These are phyloP conservation scores for Dorcus hopei DNA, from an alignment of 2,888 invertebrate genomes.

Conservation along the genomic window DNA sequence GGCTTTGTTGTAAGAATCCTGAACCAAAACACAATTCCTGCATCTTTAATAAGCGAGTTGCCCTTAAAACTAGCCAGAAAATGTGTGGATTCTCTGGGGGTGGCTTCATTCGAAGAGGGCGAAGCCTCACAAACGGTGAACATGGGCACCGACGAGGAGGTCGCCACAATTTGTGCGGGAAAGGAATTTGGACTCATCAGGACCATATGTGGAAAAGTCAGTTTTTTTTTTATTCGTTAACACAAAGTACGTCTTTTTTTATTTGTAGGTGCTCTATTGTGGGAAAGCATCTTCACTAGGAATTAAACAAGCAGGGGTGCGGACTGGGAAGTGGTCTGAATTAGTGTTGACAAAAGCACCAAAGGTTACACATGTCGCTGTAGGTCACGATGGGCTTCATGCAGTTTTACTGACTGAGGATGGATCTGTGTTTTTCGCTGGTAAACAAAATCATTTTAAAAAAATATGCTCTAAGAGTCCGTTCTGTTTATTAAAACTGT, in stretches of 20 bases:
- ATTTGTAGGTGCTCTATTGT: slow-evolving; percentile 69
- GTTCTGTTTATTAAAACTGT: too few species aligned
- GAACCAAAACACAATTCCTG: slow-evolving; percentile 60
- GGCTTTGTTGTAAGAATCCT: slow-evolving; percentile 75
- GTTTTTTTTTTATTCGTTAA: background rate
- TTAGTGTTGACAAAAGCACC: slow-evolving; percentile 67
- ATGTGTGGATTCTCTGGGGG: slow-evolving; percentile 74
- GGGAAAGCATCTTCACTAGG: slow-evolving; percentile 86
- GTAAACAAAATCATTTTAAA: slow-evolving; percentile 29
- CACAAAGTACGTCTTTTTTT: slow-evolving; percentile 14
- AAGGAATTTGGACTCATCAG: slow-evolving; percentile 87
- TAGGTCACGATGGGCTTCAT: slow-evolving; percentile 93
- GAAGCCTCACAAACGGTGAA: slow-evolving; percentile 43
- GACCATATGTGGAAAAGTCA: slow-evolving; percentile 80
- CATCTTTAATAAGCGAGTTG: slow-evolving; percentile 60
- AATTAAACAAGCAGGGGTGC: slow-evolving; percentile 63
- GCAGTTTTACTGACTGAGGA: slow-evolving; percentile 89
- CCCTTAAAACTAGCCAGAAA: slow-evolving; percentile 75
- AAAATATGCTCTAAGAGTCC: too few species aligned
- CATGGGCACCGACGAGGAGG: slow-evolving; percentile 67
- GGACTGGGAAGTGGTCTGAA: slow-evolving; percentile 60
- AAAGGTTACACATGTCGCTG: slow-evolving; percentile 72
- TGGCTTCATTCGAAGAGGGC: slow-evolving; percentile 70
- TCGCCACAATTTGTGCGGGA: slow-evolving; percentile 73
- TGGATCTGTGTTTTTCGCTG: slow-evolving; percentile 81